Base-by-base conservation (phyloP, 2,888 invertebrate species). In the Heliconius charithonia region DNA sequence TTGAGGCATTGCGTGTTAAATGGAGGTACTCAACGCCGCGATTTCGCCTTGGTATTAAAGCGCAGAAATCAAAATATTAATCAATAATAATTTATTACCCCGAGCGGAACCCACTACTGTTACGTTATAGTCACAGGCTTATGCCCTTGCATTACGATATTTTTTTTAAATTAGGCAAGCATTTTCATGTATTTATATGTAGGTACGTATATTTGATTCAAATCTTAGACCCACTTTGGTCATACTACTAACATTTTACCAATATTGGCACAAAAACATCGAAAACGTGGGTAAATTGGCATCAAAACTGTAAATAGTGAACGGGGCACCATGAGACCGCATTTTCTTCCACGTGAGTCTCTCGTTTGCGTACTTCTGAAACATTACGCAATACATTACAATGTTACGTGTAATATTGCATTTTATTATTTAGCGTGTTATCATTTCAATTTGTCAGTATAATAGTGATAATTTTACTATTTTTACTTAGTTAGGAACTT, bases 271-370 rank as follows among this genome's bases (percentile, higher is more conserved):
- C 66, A 56, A 77, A 71, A 67, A 69, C 51, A 56, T 59, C n/a
- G 59, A n/a, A 66, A 75, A 76, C 71, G 59, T 56, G 16, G 16
- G 27, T 32, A 66, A 75, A 71, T 75, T 79, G 75, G 79, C 79
- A 75, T 12, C 37, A 79, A 76, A 66, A 59, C 45, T 65, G 75
- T 70, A 79, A 78, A 78, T 75, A 78, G 75, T 29, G 27, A 27
- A 74, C 37, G 62, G 32, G 22, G 27, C 62, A 62, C 62, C 41
- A 63, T 41, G 41, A 77, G 73, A 59, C 59, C 59, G 41, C 37
- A 22, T 73, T 37, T 29, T 9, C 27, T 16, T 27, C 37, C 77
- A 72, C 71, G 56, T 72, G 66, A 32, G 32, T 73, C 10, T 69
- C 13, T 41, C 69, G 7, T 59, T 63, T 59, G 29, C 62, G 19